Conservation (phyloP, 2,113 vertebrate genomes). For the Megaleporinus macrocephalus region DNA sequence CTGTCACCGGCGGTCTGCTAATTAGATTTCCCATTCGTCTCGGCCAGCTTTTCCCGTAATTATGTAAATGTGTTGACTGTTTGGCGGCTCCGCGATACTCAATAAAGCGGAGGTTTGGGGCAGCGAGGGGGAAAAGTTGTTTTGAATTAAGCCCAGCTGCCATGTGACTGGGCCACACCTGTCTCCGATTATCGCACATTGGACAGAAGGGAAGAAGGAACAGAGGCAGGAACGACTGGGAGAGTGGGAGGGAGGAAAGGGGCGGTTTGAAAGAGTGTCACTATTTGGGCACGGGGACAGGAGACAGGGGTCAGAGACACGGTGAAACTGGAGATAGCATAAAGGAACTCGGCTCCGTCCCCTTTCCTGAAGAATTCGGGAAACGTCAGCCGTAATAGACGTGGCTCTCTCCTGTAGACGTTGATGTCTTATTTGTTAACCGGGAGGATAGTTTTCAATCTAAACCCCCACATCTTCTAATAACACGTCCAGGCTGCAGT, state of each 20-base stretch:
- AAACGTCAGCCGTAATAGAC: constrained; percentile 11
- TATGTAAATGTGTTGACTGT: constrained; percentile 80
- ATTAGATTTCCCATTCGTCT: constrained; percentile 77
- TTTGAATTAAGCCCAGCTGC: constrained; percentile 65
- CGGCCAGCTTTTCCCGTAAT: constrained; percentile 68
- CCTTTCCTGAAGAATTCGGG: neutral
- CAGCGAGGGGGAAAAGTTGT: constrained; percentile 54
- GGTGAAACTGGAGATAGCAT: constrained; percentile 17
- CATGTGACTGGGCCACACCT: constrained; percentile 65
- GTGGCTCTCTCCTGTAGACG: too few species aligned
- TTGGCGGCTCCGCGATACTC: constrained; percentile 72
- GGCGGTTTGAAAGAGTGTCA: constrained; percentile 12
- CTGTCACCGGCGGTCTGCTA: constrained; percentile 70
- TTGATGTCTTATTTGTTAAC: neutral
- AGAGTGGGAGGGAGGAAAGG: constrained; percentile 28
- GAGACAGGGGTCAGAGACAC: constrained; percentile 5
- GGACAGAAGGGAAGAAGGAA: constrained; percentile 35
- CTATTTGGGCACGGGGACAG: neutral
- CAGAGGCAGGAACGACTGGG: constrained; percentile 36
- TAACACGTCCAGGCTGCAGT: neutral
- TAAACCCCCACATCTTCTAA: neutral
- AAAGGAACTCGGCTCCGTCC: constrained; percentile 25
- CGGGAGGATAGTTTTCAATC: neutral
- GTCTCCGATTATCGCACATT: constrained; percentile 69
- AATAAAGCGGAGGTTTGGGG: constrained; percentile 67